Conservation (phyloP, 2,113 vertebrate genomes). For the Spilogale gracilis region DNA sequence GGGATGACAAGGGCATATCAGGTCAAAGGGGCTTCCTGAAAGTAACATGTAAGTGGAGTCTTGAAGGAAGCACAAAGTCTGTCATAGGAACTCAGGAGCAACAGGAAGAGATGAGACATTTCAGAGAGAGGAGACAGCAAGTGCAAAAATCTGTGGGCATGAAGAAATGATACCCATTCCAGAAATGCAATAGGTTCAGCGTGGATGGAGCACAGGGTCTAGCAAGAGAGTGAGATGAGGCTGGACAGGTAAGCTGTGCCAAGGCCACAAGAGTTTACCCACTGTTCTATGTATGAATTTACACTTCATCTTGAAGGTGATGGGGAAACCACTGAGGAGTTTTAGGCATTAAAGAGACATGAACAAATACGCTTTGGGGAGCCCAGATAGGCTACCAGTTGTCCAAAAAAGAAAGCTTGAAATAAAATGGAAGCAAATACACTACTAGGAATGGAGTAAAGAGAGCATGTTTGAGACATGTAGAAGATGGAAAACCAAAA, state of each 20-base stretch:
- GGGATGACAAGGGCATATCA: background rate
- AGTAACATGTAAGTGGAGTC: background rate
- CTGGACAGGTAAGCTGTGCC: background rate
- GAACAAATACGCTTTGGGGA: background rate
- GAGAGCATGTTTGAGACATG: background rate
- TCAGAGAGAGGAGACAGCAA: background rate
- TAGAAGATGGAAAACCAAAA: conserved; percentile 43
- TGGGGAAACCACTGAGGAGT: background rate
- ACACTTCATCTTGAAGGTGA: background rate
- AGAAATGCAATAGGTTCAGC: conserved; percentile 6
- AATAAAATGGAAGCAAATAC: background rate
- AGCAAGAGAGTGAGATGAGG: background rate
- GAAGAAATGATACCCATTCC: background rate
- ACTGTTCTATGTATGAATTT: background rate
- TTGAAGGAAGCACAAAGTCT: background rate
- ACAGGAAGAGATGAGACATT: background rate
- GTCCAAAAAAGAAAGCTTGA: background rate
- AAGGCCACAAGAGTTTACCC: background rate
- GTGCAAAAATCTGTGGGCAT: background rate
- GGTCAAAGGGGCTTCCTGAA: background rate
- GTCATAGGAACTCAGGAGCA: background rate
- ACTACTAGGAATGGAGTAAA: background rate
- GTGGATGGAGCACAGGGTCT: background rate
- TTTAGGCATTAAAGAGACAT: background rate
- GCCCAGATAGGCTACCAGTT: background rate